Evolutionary conservation across 2,888 invertebrate genomes (phyloP).

Genomic region (Idaea straminata): DNA sequence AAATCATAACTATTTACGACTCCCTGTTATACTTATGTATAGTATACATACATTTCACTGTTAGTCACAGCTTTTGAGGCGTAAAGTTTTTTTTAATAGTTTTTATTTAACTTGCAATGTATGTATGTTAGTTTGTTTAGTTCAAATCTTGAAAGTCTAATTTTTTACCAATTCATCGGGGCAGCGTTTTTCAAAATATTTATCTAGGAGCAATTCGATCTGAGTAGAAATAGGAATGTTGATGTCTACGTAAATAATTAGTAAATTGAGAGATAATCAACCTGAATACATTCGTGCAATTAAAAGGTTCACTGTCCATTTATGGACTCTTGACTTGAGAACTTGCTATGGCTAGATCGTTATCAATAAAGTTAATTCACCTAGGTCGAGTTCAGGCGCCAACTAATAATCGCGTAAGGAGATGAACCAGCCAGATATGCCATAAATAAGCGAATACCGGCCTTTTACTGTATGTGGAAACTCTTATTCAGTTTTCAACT

Average conservation of each 20-base stretch:
- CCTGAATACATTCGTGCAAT: background rate
- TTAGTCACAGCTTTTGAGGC: no score
- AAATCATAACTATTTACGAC: constrained; percentile 3
- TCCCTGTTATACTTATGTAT: background rate
- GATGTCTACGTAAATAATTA: background rate
- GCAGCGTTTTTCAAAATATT: background rate
- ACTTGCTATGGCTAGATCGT: background rate
- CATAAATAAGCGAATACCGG: background rate
- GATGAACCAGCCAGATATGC: background rate
- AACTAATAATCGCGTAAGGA: background rate
- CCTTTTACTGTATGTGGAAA: background rate
- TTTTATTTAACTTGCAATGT: no score
- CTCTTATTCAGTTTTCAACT: no score
- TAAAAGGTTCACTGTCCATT: background rate
- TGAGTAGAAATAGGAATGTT: background rate
- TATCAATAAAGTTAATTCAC: background rate
- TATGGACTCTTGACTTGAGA: background rate
- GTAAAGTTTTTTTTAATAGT: no score
- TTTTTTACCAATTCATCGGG: constrained; percentile 11
- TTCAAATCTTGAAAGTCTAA: no score
- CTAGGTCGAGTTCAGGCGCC: background rate
- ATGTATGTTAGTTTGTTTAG: no score
- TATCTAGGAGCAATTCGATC: background rate
- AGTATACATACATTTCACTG: background rate
- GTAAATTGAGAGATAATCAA: constrained; percentile 1